Evolutionary conservation across 1,140 invertebrate genomes (phyloP).

Genomic region (Cherax destructor): DNA sequence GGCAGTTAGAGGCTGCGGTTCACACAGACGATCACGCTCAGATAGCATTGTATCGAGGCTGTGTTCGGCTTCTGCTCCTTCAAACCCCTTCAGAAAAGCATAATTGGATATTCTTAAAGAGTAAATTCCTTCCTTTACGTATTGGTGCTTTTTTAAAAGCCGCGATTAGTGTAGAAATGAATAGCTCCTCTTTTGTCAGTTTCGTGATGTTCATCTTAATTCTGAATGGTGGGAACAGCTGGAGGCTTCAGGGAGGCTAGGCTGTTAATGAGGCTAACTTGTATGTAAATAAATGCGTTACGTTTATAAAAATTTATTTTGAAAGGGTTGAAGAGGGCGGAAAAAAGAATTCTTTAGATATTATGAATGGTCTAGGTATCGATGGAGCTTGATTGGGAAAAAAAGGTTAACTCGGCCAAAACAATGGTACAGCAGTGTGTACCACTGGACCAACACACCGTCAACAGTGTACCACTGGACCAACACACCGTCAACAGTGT

Average conservation of each 20-base stretch:
- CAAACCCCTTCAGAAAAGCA: constrained; percentile 8
- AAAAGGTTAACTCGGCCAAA: not conserved
- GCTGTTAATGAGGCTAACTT: not conserved
- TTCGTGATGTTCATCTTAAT: not conserved
- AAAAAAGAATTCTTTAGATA: not conserved
- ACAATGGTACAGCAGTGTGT: constrained; percentile 26
- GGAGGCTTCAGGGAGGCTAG: not conserved
- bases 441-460: not conserved
- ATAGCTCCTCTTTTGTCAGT: not conserved
- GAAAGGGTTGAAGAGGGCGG: no score
- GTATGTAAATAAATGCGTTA: no score
- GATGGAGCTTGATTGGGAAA: not conserved
- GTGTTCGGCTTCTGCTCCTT: constrained; percentile 25
- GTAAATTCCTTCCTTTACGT: not conserved
- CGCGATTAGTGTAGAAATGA: not conserved
- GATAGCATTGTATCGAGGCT: constrained; percentile 43
- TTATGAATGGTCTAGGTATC: not conserved
- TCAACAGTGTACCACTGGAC: constrained; percentile 19
- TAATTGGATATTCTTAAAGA: constrained; percentile 18
- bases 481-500: constrained; percentile 18
- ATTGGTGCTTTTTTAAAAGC: not conserved
- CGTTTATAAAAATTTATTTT: no score
- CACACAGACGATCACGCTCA: constrained; percentile 20
- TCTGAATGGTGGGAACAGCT: not conserved
- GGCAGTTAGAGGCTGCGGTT: constrained; percentile 22